Base-by-base conservation (phyloP, 2,888 invertebrate species). In the Polydrusus cervinus region DNA sequence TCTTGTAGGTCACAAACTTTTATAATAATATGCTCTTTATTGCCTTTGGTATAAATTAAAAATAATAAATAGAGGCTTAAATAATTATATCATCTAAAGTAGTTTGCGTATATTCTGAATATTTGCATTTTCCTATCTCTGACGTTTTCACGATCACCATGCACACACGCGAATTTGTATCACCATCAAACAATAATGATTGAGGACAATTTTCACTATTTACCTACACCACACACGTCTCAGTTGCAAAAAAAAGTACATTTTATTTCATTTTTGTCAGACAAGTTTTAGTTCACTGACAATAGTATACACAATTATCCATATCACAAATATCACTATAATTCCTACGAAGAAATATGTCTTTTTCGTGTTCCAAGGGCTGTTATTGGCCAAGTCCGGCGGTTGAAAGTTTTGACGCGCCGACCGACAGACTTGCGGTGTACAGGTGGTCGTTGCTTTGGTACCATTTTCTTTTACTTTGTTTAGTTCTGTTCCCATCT, bases 361-460 rank as follows among this genome's bases (percentile, higher is more conserved):
- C 80, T 90, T 90, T 40, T 87, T 86, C 18, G 81, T 82, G 76
- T 89, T 88, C 90, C 90, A 90, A 0, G 90, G 90, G 75, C 87
- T 89, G 75, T 88, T 88, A 60, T 88, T 88, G 13, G 88, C 80
- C 68, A 87, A 78, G 78, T 86, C 85, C 3, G 86, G 86, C 0
- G 85, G 83, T 61, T 83, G 82, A 71, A 83, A 85, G 14, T 82
- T 81, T 68, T 82, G 84, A 70, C 86, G 82, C 1, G 87, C 86
- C 20, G 82, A 78, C 74, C 84, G 82, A 77, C 87, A 88, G 16
- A 86, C 85, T 78, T 87, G 85, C n/a, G 87, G 86, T 16, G 82
- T 82, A 74, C 87, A 87, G 18, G 82, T 81, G 25, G 79, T 79
- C 1, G 65, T 49, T 0, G 71, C 71, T 30, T 77, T 77, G 11